Conservation (phyloP, 1,140 invertebrate genomes). For the Aphaenogaster rudis region DNA sequence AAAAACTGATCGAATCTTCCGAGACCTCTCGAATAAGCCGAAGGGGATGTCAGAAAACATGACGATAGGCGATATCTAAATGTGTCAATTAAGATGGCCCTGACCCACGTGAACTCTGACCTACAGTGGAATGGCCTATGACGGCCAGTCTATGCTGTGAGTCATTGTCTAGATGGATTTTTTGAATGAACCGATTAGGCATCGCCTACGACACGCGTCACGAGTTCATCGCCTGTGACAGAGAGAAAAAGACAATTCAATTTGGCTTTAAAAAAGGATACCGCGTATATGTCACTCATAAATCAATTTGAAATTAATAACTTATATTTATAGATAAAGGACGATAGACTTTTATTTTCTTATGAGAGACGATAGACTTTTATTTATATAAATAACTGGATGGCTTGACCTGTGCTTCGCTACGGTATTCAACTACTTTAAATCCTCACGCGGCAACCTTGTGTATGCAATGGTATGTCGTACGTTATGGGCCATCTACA, state of each 20-base stretch:
- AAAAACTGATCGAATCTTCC: not conserved
- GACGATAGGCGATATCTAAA: slow-evolving; percentile 70
- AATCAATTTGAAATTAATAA: not conserved
- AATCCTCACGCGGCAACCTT: no score
- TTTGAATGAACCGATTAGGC: slow-evolving; percentile 47
- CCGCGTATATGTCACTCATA: not conserved
- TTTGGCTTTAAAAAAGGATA: not conserved
- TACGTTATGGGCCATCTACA: no score
- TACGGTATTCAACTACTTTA: no score
- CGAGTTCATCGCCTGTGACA: not conserved
- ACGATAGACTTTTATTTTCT: not conserved
- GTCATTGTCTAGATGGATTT: slow-evolving; percentile 47
- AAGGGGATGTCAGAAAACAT: not conserved
- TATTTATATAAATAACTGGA: slow-evolving; percentile 5
- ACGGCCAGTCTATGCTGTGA: slow-evolving; percentile 10
- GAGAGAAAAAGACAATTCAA: not conserved
- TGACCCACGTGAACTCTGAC: slow-evolving; percentile 67
- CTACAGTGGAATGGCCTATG: slow-evolving; percentile 16
- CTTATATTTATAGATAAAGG: not conserved
- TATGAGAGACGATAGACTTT: not conserved
- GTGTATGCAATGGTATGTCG: no score
- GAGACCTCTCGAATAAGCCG: not conserved
- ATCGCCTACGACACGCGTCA: not conserved
- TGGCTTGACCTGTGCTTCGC: no score
- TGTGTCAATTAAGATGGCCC: slow-evolving; percentile 72